Evolutionary conservation across 2,888 invertebrate species (phyloP), one percentile per base, ranked within the genome.

Genomic region (Cerceris rybyensis): DNA sequence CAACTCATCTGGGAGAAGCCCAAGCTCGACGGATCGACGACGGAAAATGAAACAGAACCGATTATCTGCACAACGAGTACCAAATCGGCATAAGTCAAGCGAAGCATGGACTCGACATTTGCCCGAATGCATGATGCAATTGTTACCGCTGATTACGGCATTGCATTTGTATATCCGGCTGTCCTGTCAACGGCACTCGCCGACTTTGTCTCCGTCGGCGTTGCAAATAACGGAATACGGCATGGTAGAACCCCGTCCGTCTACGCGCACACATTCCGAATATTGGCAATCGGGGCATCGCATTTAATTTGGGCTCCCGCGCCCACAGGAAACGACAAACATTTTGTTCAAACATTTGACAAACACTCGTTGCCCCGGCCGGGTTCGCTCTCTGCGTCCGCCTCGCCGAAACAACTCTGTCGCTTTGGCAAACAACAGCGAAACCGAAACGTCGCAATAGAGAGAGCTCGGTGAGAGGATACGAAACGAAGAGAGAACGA

Each of bases 341-440:
- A 90, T 89, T 90, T 89, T 88, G 88, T 89, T 90, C 90, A 91
- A 91, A 92, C 91, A 91, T 91, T 91, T 90, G 91, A 90, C 89
- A 88, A 92, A 90, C 91, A 90, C 90, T 91, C 90, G 87, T 90
- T 81, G 80, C 72, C 70, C 83, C 81, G 80, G 76, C 61, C 60
- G 70, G 60, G 66, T 68, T 70, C 61, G 69, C 80, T 80, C 80
- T 66, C 74, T 57, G 78, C 74, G 73, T 70, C 72, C 70, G 73
- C 66, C 54, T 65, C 58, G 80, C 83, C 81, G 84, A 89, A 87
- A 88, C 88, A 85, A 85, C 88, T 87, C 82, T 84, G 85, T 85
- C 85, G 88, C 86, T 89, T 88, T 70, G 82, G 85, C 87, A 90
- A 90, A 90, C 87, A 89, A 84, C 84, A 81, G 81, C 78, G 84